Evolutionary conservation across 30 jellyfish, hydroid and myxozoan species (phyloP).

Genomic region (Pseudorhiza aurosa): DNA sequence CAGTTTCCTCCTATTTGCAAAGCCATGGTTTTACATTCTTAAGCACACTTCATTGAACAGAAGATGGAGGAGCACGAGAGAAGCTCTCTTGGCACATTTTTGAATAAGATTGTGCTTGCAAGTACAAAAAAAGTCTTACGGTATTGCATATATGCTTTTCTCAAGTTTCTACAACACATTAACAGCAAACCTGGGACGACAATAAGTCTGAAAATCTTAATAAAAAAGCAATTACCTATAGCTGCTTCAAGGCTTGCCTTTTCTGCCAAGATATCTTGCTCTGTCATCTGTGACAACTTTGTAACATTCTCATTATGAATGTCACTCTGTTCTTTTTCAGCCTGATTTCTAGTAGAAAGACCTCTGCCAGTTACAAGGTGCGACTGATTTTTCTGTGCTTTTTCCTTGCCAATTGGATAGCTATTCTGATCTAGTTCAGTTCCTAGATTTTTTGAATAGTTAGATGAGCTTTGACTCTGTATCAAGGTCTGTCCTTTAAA

Average conservation of each 20-base stretch:
- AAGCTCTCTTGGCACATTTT: neutral
- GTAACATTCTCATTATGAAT: constrained; percentile 67
- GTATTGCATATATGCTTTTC: neutral
- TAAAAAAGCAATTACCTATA: constrained; percentile 53
- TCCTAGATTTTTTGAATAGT: neutral
- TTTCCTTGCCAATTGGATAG: neutral
- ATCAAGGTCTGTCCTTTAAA: neutral
- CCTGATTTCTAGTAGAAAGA: neutral
- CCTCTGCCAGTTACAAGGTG: constrained; percentile 7
- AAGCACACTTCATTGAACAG: no score
- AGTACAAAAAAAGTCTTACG: no score
- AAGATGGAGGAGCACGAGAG: neutral
- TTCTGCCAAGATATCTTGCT: constrained; percentile 56
- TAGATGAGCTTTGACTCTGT: neutral
- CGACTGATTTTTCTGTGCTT: neutral
- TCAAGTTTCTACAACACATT: neutral
- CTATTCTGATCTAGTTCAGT: neutral
- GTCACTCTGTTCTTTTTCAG: constrained; percentile 2
- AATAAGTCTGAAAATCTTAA: neutral
- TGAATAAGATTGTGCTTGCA: no score
- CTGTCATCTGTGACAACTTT: constrained; percentile 42
- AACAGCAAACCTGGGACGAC: neutral
- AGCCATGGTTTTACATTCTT: no score
- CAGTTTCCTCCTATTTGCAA: no score
- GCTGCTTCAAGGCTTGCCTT: constrained; percentile 52